Base-by-base conservation (phyloP, 2,888 invertebrate genomes). In the Xestia ashworthii region DNA sequence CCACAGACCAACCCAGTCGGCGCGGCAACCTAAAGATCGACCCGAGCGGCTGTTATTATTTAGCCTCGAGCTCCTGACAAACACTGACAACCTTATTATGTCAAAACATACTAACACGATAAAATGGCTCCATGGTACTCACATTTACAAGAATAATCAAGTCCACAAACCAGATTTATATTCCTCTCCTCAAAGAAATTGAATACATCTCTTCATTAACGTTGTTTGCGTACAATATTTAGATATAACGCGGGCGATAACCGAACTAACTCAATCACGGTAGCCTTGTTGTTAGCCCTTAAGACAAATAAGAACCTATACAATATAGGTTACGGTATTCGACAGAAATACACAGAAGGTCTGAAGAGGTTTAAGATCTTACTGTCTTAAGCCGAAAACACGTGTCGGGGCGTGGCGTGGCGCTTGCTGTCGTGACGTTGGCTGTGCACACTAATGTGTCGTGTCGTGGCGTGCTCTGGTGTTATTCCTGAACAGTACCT, bases 221-320 rank as follows among this genome's bases (percentile, higher is more conserved):
- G 16, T 74, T 79, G 64, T 80, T 80, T 69, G 53, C 38, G 32
- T 55, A 64, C 25, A 38, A 81, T 85, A 70, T 85, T 82, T 70
- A 85, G 62, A 75, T 74, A 50, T 16, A 58, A 46, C 38, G 66
- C 3, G 5, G 50, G 44, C n/a, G 75, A 85, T 85, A 81, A 74
- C 70, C 50, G 55, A 32, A 55, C 38, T 81, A 81, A 84, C 70
- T 81, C 85, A 67, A 82, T 82, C 82, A 70, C 53, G 70, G 75
- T 38, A 81, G 84, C 64, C 50, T 74, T 69, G 62, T 74, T 70
- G 66, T 38, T 81, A 67, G 70, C 55, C 69, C 62, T 32, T 70
- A 71, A 67, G 75, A 81, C 62, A 85, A 81, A 81, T 55, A 62
- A 81, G 74, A 66, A 69, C 46, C 16, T 70, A 67, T 55, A 67